Base-by-base conservation (phyloP, 2,797 vertebrate genomes). In the Catamblyrhynchus diadema region DNA sequence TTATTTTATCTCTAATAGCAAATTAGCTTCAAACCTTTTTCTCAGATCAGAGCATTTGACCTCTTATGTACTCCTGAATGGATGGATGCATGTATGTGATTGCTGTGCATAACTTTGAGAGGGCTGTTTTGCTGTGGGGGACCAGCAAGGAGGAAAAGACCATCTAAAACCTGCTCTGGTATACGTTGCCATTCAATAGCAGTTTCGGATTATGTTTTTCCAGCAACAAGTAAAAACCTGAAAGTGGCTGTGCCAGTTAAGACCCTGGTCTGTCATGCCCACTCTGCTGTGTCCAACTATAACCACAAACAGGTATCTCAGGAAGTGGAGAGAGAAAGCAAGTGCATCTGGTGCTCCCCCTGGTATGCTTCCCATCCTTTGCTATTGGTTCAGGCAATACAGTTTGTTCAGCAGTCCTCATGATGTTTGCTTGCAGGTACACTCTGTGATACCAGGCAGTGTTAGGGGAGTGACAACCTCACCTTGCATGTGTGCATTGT, bases 321-420 rank as follows among this genome's bases (percentile, higher is more conserved):
- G 72, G 39, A 59, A 51, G 45, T 33, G 28, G 25, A 70, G 50
- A 42, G 61, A 75, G 30, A 83, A 53, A 67, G 12, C 14, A 47
- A 39, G 12, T 30, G 16, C 0, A 0, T 24, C 4, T 50, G 35
- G 19, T 78, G 21, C 23, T 79, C 82, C 10, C 9, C 6, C 4
- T 1, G 1, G 7, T 12, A 1, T 33, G 23, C 21, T 71, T 78
- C 27, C 44, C 56, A 39, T 60, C n/a, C 75, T 44, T 77, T 39
- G 30, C 53, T 25, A 17, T 44, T 57, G n/a, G 19, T 50, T 50
- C n/a, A 66, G 81, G 20, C 33, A 42, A 1, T 22, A 13, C 4
- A 5, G 17, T 77, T 73, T 53, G 53, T 22, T 91, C 20, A 64
- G 51, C 57, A 82, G 8, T n/a, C 37, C 42, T 69, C 54, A 45